Evolutionary conservation across 1,140 invertebrate genomes (phyloP).

Genomic region (Metopolophium dirhodum): DNA sequence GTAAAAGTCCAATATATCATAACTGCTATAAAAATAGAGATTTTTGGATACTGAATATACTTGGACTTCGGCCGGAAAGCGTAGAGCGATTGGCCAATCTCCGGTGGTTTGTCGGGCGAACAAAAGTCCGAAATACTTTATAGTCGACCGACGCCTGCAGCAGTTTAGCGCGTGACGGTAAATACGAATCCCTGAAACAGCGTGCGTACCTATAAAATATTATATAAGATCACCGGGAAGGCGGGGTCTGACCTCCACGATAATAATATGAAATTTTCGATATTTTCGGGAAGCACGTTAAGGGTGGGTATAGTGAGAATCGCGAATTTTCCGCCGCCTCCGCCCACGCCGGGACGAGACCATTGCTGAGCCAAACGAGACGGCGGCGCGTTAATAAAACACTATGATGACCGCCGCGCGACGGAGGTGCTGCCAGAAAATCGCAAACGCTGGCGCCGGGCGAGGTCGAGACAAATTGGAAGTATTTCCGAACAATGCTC

Average conservation of each 20-base stretch:
- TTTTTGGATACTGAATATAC: too few species aligned
- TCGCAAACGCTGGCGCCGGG: background rate
- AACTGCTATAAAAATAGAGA: too few species aligned
- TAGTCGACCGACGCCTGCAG: too few species aligned
- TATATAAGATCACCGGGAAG: background rate
- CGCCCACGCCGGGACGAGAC: accelerated
- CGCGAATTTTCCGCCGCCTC: background rate
- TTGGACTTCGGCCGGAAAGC: too few species aligned
- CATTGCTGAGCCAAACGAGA: background rate
- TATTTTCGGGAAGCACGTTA: background rate
- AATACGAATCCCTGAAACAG: too few species aligned
- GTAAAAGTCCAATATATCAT: too few species aligned
- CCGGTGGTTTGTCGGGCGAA: too few species aligned
- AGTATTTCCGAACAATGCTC: background rate
- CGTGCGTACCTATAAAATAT: too few species aligned
- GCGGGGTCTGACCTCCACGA: background rate
- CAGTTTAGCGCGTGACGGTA: too few species aligned
- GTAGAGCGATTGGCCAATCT: too few species aligned
- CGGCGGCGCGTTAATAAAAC: background rate
- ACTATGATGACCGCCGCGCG: background rate
- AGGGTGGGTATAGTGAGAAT: background rate
- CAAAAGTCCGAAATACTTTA: too few species aligned
- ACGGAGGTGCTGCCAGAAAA: background rate
- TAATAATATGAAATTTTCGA: background rate
- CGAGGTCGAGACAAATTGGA: background rate